Base-by-base conservation (phyloP, 2,888 invertebrate species). In the Thysanoteuthis rhombus region DNA sequence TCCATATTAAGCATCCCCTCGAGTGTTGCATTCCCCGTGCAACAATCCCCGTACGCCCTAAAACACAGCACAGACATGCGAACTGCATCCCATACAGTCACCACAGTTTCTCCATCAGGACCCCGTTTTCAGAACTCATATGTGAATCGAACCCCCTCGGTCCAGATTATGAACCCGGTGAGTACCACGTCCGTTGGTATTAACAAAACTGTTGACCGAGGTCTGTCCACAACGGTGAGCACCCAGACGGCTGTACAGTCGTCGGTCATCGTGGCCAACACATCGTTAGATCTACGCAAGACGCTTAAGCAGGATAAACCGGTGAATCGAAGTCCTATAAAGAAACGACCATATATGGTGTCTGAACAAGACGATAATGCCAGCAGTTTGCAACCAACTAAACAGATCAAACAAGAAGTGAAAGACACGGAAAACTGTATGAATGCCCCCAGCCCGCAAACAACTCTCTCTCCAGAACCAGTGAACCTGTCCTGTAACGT, bases 331-430 rank as follows among this genome's bases (percentile, higher is more conserved):
- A 96, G 96, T 95, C 97, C 97, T 45, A 96, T 96, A 89, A 97
- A 97, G 94, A 97, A 97, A 94, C 95, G 97, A 93, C 97, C 97
- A 42, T 96, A 96, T 94, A 95, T 96, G 93, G 96, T 96, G 92
- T 94, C 94, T 52, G 94, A 94, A n/a, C 93, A 93, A 16, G 92
- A 36, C 58, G 47, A 93, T n/a, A 89, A 75, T 38, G 90, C 92
- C 91, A 94, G 93, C 92, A 93, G 92, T 90, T 39, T 93, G 45
- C 91, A 58, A n/a, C 93, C 93, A 93, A 91, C 42, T 42, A 92
- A 93, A 40, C 93, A 93, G n/a, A 91, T 92, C 32, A 89, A 94
- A 52, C 92, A 93, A 52, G 52, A 93, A 47, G 58, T 93, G 58
- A 93, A 93, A 47, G 58, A 58, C 28, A 93, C 10, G 16, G 47